Conservation (phyloP, 2,113 vertebrate genomes). For the Herpailurus yagouaroundi region DNA sequence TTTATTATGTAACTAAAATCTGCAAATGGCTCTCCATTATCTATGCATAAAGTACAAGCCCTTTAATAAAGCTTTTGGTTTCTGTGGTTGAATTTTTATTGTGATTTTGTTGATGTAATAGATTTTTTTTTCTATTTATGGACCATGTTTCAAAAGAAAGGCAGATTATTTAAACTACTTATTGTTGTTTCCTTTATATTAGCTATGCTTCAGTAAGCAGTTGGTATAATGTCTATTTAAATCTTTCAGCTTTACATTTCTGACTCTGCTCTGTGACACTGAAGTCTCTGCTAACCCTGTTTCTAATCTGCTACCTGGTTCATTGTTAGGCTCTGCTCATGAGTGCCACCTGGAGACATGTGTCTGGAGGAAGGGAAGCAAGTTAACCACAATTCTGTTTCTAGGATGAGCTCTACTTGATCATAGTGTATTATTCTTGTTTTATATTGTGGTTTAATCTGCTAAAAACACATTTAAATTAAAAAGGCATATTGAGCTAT, state of each 20-base stretch:
- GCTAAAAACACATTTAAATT: not conserved
- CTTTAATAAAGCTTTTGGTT: not conserved
- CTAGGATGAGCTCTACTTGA: not conserved
- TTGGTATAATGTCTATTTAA: not conserved
- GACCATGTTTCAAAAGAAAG: conserved; percentile 9
- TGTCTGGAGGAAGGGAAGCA: not conserved
- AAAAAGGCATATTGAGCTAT: not conserved
- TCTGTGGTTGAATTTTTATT: conserved; percentile 29
- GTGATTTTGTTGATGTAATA: not conserved
- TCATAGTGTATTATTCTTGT: not conserved
- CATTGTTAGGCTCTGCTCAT: not conserved
- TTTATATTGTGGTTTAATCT: not conserved
- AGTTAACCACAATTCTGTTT: not conserved
- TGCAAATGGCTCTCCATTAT: not conserved
- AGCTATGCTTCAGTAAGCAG: not conserved
- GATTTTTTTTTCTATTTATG: not conserved
- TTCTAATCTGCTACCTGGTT: not conserved
- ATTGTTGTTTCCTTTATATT: not conserved
- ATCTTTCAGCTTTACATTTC: not conserved
- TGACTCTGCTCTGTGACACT: not conserved
- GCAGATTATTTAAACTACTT: conserved; percentile 8
- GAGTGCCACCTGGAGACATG: not conserved
- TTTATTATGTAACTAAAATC: conserved; percentile 26
- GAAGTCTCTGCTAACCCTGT: not conserved
- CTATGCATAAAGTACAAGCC: not conserved